phyloP scores from a whole-genome alignment of 2,113 vertebrate species.

The Pandion haliaetus region DNA sequence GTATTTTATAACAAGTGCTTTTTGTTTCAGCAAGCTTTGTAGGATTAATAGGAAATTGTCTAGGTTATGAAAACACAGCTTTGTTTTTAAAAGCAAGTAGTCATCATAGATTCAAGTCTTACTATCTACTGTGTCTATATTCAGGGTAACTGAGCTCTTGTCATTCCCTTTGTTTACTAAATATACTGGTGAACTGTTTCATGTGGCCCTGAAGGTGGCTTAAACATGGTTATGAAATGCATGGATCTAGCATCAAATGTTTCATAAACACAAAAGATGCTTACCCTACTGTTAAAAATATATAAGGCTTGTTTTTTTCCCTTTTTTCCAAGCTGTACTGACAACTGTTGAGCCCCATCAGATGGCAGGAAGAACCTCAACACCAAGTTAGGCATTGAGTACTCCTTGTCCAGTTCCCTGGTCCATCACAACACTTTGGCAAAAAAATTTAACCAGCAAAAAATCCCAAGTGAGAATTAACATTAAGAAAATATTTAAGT shows the following conservation, averaged over 20 bases:
- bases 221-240: background rate
- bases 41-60: background rate
- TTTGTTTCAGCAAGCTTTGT: background rate
- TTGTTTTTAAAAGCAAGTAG: background rate
- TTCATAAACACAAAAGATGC: background rate
- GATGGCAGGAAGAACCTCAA: background rate
- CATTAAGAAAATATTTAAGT: background rate
- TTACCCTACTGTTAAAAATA: background rate
- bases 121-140: background rate
- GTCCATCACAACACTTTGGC: background rate
- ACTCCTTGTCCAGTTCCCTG: background rate
- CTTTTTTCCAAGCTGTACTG: background rate
- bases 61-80: background rate
- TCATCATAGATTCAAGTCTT: background rate
- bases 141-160: background rate
- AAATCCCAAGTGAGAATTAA: background rate
- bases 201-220: background rate
- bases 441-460: background rate
- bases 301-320: background rate
- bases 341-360: background rate
- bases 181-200: background rate
- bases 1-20: background rate
- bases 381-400: background rate
- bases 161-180: background rate
- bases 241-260: background rate